Evolutionary conservation across 2,797 vertebrate species (phyloP).

Genomic region (Sebastes oblongus): DNA sequence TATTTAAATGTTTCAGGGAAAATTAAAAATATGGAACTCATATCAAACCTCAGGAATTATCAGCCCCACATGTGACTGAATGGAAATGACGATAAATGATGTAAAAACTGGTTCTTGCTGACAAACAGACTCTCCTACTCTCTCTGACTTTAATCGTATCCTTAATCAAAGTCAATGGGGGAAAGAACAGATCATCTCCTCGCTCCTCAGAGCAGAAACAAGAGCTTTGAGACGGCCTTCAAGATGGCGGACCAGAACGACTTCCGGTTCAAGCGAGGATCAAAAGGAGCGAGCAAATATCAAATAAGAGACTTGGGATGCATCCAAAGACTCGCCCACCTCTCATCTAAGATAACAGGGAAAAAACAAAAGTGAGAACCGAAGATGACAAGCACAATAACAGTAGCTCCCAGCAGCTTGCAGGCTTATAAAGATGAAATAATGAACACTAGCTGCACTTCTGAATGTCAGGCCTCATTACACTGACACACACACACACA

Average conservation of each 20-base stretch:
- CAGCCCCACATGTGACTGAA: neutral
- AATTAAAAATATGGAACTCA: neutral
- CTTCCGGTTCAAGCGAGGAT: neutral
- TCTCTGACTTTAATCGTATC: too few species aligned
- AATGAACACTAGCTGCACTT: constrained; percentile 9
- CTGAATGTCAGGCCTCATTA: constrained; percentile 43
- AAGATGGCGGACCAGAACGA: neutral
- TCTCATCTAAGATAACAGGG: neutral
- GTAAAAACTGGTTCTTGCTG: neutral
- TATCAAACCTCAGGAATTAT: neutral
- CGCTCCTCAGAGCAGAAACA: neutral
- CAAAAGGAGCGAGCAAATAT: neutral
- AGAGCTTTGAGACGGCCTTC: neutral
- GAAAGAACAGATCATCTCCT: too few species aligned
- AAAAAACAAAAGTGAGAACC: neutral
- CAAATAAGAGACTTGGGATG: neutral
- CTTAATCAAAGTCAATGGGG: too few species aligned
- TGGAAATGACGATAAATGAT: neutral
- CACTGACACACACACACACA: neutral
- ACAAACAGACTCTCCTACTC: too few species aligned
- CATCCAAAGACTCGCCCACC: neutral
- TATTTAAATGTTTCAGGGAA: too few species aligned
- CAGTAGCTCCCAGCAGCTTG: neutral
- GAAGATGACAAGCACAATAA: neutral
- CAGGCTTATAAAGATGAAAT: constrained; percentile 31